Evolutionary conservation across 2,113 vertebrate species (phyloP).

Genomic region (Dasyornis broadbenti): DNA sequence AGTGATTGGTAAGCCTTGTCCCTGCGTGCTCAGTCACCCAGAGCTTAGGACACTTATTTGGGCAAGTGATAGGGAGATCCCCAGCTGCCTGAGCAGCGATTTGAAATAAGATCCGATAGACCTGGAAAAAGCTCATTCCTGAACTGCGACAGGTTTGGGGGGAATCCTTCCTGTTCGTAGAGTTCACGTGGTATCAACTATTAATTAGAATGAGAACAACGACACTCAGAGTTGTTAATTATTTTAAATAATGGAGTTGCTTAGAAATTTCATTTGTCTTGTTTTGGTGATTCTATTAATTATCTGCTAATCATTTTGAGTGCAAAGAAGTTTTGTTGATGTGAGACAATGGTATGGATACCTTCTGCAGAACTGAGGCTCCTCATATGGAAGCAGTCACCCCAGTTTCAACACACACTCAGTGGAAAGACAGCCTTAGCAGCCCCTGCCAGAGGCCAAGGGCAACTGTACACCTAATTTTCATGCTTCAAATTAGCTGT

Average conservation of each 20-base stretch:
- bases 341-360: neutral
- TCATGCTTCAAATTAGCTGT: neutral
- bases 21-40: too few relatives aligned
- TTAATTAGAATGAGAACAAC: neutral
- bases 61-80: neutral
- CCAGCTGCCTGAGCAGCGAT: neutral
- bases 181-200: neutral
- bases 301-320: neutral
- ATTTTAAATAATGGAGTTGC: neutral
- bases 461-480: neutral
- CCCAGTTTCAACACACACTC: neutral
- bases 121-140: neutral
- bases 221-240: neutral
- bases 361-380: neutral
- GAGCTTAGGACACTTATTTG: neutral
- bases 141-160: accelerated
- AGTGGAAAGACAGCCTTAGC: neutral
- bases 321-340: neutral
- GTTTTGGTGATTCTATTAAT: neutral
- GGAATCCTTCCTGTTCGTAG: neutral
- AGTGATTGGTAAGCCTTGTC: neutral
- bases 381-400: neutral
- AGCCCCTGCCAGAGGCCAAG: neutral
- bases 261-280: neutral
- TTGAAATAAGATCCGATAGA: neutral